Base-by-base conservation (phyloP, 2,888 invertebrate genomes). In the Bombylius discolor region DNA sequence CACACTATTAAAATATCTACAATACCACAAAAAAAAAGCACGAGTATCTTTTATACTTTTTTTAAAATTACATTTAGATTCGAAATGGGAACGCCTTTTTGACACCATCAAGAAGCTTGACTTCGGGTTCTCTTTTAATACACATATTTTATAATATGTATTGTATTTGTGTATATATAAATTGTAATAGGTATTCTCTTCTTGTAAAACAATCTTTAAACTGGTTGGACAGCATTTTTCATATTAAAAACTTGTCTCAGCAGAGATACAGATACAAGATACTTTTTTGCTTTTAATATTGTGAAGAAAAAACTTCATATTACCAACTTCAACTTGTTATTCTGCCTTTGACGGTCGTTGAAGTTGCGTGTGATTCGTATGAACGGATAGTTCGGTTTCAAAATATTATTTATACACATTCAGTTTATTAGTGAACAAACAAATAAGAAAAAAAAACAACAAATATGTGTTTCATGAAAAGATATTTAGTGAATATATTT, bases 271-370 rank as follows among this genome's bases (percentile, higher is more conserved):
- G 23, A 23, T 23, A 23, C 23, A 23, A 23, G 23, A 23, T 23
- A 23, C 23, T 23, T 23, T 23, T 23, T 23, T 23, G 23, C 23
- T 23, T 23, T 23, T 23, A 23, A 23, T 23, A 23, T 23, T 23
- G 23, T 23, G 23, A 23, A 23, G 23, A 23, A 23, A 23, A 23
- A 23, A 23, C 23, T 23, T 23, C 23, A 23, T 23, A 42, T 11
- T 11, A 11, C 11, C 4, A 42, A 11, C 39, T 36, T 9, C 9
- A 42, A 11, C 39, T 42, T 42, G 39, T 72, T 68, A 73, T 72
- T 73, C 71, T 68, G 68, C 67, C 70, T 66, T 65, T 64, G 69
- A 69, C 68, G 69, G 71, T 70, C 70, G 70, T 68, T 66, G 68
- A 70, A 72, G 56, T 61, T 69, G 65, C 68, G 64, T 60, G 60